Conservation (phyloP, 2,888 invertebrate species). For the Aelia acuminata region DNA sequence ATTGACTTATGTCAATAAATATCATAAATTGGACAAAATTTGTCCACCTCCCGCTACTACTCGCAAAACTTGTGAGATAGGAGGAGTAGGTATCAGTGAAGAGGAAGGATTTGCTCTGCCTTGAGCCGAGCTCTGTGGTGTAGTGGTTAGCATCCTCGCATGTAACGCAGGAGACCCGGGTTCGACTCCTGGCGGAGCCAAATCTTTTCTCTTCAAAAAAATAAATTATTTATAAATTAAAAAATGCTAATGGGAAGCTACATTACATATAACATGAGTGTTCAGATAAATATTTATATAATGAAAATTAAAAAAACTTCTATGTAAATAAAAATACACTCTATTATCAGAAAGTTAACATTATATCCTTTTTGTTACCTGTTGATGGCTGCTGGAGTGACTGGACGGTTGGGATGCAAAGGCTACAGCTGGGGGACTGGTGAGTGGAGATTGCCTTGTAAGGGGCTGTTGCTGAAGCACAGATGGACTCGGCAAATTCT, state of each 20-base stretch:
- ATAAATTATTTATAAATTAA: no score
- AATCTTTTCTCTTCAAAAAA: no score
- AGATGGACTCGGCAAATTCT: constrained; percentile 41
- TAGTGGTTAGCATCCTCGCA: no score
- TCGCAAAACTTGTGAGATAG: no score
- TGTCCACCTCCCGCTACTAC: no score
- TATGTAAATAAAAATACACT: neutral
- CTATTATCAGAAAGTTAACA: neutral
- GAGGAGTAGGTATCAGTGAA: no score
- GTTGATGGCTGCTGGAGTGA: constrained; percentile 16
- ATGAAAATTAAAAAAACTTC: neutral
- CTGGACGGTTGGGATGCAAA: constrained; percentile 8
- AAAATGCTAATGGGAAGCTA: neutral
- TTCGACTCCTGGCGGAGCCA: no score
- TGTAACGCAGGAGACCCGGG: no score
- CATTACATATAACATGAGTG: neutral
- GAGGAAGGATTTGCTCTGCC: no score
- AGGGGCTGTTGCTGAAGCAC: constrained; percentile 12
- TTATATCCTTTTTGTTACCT: neutral
- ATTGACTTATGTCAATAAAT: no score
- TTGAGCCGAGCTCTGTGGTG: no score
- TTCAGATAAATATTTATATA: neutral
- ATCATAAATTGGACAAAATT: no score
- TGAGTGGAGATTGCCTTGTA: constrained; percentile 41
- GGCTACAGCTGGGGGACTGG: neutral